Conservation (phyloP, 1,140 invertebrate species). For the Listronotus bonariensis region DNA sequence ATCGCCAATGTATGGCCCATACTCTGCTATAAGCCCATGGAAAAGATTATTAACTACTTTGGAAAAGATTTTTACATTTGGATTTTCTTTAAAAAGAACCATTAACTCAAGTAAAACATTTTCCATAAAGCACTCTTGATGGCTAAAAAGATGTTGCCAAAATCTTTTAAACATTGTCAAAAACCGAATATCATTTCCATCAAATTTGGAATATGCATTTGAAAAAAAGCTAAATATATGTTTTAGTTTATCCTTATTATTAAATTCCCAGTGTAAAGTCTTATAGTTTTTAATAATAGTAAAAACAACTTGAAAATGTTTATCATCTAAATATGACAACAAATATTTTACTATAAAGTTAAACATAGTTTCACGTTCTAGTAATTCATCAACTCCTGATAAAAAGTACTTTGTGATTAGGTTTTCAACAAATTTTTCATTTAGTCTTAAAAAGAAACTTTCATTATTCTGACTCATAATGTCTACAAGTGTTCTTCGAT, state of each 20-base stretch:
- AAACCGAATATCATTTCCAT: conserved; percentile 5
- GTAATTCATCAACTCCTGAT: background rate
- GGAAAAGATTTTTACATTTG: background rate
- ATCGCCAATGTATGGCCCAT: conserved; percentile 1
- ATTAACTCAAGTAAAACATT: conserved; percentile 6
- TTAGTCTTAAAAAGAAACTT: conserved; percentile 2
- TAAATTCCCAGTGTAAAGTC: conserved; percentile 2
- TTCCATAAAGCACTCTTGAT: conserved; percentile 12
- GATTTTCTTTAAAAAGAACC: background rate
- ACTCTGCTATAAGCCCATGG: background rate
- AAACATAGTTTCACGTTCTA: background rate
- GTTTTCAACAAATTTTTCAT: conserved; percentile 1
- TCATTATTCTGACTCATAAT: background rate
- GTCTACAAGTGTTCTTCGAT: background rate
- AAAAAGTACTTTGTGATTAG: conserved; percentile 10
- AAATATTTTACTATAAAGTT: conserved; percentile 15
- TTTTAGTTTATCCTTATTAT: background rate
- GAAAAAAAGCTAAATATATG: conserved; percentile 16
- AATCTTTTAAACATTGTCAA: conserved; percentile 2
- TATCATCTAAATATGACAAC: background rate
- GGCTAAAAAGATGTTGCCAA: conserved; percentile 21
- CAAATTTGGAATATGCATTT: background rate
- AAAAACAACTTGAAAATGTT: conserved; percentile 17
- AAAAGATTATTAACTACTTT: conserved; percentile 5
- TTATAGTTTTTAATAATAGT: conserved; percentile 8